Evolutionary conservation across 2,113 vertebrate genomes (phyloP).

Genomic region (Apteryx owenii): DNA sequence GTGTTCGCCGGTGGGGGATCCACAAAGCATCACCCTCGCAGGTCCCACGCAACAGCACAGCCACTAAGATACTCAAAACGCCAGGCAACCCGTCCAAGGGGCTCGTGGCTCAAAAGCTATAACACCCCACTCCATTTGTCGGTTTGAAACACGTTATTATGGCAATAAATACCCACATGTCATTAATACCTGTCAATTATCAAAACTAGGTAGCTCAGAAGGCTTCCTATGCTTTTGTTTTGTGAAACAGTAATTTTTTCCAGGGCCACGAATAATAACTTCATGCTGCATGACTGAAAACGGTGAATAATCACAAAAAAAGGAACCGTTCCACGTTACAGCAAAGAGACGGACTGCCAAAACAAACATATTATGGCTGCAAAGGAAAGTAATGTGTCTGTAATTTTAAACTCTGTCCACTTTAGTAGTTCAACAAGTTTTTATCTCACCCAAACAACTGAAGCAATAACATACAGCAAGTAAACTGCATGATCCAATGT

Average conservation of each 20-base stretch:
- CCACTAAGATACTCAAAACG: accelerated
- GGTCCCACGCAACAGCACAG: background rate
- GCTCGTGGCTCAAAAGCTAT: background rate
- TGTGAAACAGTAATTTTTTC: constrained; percentile 58
- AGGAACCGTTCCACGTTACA: constrained; percentile 42
- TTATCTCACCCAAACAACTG: constrained; percentile 38
- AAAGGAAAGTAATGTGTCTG: constrained; percentile 64
- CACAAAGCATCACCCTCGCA: accelerated
- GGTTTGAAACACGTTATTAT: accelerated
- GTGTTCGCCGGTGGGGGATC: background rate
- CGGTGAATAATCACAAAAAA: constrained; percentile 58
- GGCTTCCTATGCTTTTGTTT: constrained; percentile 39
- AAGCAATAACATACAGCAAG: background rate
- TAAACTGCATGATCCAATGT: background rate
- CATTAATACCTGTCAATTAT: background rate
- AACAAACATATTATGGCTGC: constrained; percentile 68
- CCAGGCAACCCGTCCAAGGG: accelerated
- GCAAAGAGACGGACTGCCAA: constrained; percentile 41
- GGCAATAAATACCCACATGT: background rate
- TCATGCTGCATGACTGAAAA: constrained; percentile 44
- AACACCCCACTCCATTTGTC: accelerated
- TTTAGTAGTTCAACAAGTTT: constrained; percentile 58
- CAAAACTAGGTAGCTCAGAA: background rate
- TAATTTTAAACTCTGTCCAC: constrained; percentile 69
- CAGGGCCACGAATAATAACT: constrained; percentile 53